Base-by-base conservation (phyloP, 2,797 vertebrate species). In the Lutjanus campechanus region DNA sequence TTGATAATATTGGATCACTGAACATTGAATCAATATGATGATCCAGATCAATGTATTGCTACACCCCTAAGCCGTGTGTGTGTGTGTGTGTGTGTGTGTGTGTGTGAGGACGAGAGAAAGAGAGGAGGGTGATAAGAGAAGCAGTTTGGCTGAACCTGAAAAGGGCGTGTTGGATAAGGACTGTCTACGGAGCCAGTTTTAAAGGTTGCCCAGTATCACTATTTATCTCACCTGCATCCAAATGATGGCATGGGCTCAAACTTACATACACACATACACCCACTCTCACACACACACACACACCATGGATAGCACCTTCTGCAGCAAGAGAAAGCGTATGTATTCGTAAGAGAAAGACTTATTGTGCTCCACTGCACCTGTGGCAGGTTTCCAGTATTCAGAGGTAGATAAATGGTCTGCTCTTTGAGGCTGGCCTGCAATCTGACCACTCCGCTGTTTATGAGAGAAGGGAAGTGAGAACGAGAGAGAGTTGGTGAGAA, bases 311-410 rank as follows among this genome's bases (percentile, higher is more conserved):
- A 72, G 72, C 61, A 43, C 47, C 49, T 36, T 84, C 60, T 80
- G 83, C 77, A 69, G 78, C 76, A 79, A 79, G 69, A 7, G 6
- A 81, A 77, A 73, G 68, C 8, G 29, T 82, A 68, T 80, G 79
- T 74, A 82, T 85, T 82, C 44, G 74, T 76, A 82, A 83, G 82
- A 86, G 80, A 85, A 88, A 90, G 86, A 92, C 67, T 79, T 90
- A 89, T 84, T 90, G 83, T 83, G 80, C 76, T 86, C 74, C 58
- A 70, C 84, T 91, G 88, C 84, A 84, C 82, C 86, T 91, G 89
- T 89, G 89, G 87, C 92, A 91, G 85, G 73, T 84, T 88, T 90
- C 88, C 90, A 93, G 84, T 77, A 83, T 86, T 85, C 88, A 73
- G 77, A 85, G 79, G 74, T 76, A 73, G 90, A 93, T 93, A 93